Evolutionary conservation across 2,888 invertebrate species (phyloP).

Genomic region (Campoplex nolae): DNA sequence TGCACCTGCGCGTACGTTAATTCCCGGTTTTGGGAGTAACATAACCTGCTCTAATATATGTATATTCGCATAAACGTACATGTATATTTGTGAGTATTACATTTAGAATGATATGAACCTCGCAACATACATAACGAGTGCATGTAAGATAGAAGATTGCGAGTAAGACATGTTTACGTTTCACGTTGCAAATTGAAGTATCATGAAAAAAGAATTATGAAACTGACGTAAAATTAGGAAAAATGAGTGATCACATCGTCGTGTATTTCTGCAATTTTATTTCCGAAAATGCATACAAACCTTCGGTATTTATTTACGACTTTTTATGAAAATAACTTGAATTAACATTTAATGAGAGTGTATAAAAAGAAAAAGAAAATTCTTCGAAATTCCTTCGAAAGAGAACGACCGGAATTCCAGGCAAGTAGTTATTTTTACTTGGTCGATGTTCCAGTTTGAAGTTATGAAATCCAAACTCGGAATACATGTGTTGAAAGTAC

Average conservation of each 20-base stretch:
- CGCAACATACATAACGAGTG: constrained; percentile 4
- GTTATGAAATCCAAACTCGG: not conserved
- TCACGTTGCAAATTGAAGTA: not conserved
- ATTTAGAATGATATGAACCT: constrained; percentile 23
- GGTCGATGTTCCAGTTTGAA: not conserved
- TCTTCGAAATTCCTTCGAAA: not conserved
- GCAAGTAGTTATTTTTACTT: not conserved
- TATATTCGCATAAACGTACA: not conserved
- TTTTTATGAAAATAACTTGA: not conserved
- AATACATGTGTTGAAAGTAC: not conserved
- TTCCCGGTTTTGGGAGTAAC: constrained; percentile 44
- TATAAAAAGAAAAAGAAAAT: not conserved
- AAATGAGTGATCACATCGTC: not conserved
- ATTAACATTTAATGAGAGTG: not conserved
- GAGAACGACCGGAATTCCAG: not conserved
- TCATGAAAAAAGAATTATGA: not conserved
- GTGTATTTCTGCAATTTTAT: not conserved
- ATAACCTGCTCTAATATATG: constrained; percentile 13
- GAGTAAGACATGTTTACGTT: constrained; percentile 27
- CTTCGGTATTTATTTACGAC: not conserved
- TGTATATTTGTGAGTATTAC: constrained; percentile 39
- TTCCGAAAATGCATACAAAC: not conserved
- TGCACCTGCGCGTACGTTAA: constrained; percentile 59
- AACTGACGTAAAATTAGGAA: not conserved
- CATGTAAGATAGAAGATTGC: constrained; percentile 15